A percentile compares a stretch with the other conserved stretches of the same genome.
phyloP scores from a whole-genome alignment of 2,888 invertebrate genomes.

The Caenorhabditis sp. region DNA sequence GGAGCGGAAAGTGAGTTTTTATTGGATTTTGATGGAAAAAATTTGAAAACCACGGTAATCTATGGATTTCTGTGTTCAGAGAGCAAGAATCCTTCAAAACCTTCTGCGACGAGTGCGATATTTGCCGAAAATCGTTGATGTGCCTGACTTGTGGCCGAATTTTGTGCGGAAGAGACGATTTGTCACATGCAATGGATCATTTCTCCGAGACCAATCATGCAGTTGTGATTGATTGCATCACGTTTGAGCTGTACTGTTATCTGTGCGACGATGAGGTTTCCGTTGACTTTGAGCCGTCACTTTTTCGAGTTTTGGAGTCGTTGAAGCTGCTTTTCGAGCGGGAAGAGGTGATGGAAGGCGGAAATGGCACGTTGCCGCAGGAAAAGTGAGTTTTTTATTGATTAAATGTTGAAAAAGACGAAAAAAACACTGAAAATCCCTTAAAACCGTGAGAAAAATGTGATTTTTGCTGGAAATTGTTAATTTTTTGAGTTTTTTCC shows the following conservation, averaged over 20 bases:
- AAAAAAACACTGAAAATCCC: no score
- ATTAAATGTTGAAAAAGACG: no score
- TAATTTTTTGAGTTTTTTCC: no score
- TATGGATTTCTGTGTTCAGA: slow-evolving; percentile 15
- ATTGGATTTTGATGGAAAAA: no score
- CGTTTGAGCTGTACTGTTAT: slow-evolving; percentile 89
- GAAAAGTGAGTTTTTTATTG: no score
- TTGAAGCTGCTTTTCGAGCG: slow-evolving; percentile 85
- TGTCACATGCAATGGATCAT: slow-evolving; percentile 89
- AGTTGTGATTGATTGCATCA: slow-evolving; percentile 90
- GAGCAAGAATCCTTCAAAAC: slow-evolving; percentile 41
- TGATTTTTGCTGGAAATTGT: no score
- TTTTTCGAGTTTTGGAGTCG: slow-evolving; percentile 80
- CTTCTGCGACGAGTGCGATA: slow-evolving; percentile 69
- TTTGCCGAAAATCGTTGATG: slow-evolving; percentile 86
- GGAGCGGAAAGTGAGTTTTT: slow-evolving; percentile 27
- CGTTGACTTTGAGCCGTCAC: slow-evolving; percentile 76
- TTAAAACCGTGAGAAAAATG: no score
- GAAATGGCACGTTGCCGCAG: slow-evolving; percentile 24
- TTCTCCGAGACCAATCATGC: slow-evolving; percentile 87
- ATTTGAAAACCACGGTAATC: no score
- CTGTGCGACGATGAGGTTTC: slow-evolving; percentile 90
- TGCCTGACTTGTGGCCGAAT: slow-evolving; percentile 89
- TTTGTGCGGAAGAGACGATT: slow-evolving; percentile 89
- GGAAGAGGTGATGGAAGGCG: slow-evolving; percentile 49